Percentiles rank a stretch among this genome's conserved stretches.
Evolutionary conservation across 2,888 invertebrate genomes (phyloP).

Genomic region (Cephus sareptanus): DNA sequence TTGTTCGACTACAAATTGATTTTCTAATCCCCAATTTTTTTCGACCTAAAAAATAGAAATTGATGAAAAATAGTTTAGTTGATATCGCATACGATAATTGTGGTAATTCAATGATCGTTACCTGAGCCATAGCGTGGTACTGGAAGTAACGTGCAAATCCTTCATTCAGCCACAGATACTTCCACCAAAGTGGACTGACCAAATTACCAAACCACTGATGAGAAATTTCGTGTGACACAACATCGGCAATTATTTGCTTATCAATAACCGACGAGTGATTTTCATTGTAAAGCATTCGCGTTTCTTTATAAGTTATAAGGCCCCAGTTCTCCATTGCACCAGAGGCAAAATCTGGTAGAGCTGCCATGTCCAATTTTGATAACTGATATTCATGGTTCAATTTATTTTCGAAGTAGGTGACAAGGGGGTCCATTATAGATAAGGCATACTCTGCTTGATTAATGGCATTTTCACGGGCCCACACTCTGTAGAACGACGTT

Average conservation of each 20-base stretch:
- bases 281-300: constrained; percentile 79
- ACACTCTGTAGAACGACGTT: constrained; percentile 70
- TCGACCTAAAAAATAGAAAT: constrained; percentile 68
- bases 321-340: constrained; percentile 70
- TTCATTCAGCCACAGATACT: constrained; percentile 63
- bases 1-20: constrained; percentile 78
- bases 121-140: constrained; percentile 59
- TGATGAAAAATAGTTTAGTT: no score
- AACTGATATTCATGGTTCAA: constrained; percentile 65
- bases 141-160: constrained; percentile 71
- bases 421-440: constrained; percentile 62
- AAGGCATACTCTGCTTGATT: constrained; percentile 75
- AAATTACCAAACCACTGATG: constrained; percentile 69
- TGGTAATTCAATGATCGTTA: constrained; percentile 33
- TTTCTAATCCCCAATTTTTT: constrained; percentile 72
- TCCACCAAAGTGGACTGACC: constrained; percentile 63
- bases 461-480: constrained; percentile 76
- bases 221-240: constrained; percentile 69
- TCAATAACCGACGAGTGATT: constrained; percentile 31
- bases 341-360: constrained; percentile 70
- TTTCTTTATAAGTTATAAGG: constrained; percentile 72
- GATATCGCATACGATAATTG: no score
- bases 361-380: constrained; percentile 69
- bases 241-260: constrained; percentile 49
- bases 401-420: constrained; percentile 64